phyloP scores from a whole-genome alignment of 2,888 invertebrate species.

The Pyrrhia umbra region DNA sequence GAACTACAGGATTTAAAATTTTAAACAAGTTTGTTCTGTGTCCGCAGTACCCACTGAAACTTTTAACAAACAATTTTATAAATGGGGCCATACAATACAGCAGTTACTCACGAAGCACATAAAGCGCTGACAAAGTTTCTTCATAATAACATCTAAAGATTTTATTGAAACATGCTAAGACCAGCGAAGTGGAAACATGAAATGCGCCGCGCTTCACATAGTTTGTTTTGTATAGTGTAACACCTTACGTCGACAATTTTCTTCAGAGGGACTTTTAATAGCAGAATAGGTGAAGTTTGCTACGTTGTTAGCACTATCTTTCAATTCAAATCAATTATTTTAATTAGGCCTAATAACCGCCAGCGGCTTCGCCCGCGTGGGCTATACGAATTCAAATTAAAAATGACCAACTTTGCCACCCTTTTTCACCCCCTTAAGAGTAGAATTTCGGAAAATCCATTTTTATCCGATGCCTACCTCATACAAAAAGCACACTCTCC shows the following conservation, averaged over 20 bases:
- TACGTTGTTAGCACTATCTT: background rate
- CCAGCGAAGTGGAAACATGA: constrained; percentile 36
- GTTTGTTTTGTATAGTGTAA: constrained; percentile 1
- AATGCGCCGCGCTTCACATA: constrained; percentile 20
- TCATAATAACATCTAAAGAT: constrained; percentile 34
- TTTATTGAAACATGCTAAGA: constrained; percentile 34
- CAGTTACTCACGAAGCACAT: constrained; percentile 10
- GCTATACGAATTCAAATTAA: too few species aligned
- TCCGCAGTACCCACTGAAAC: background rate
- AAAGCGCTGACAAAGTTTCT: constrained; percentile 21
- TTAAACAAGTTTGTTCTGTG: constrained; percentile 1
- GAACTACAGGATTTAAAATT: constrained; percentile 25
- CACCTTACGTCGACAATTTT: background rate
- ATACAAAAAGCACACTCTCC: too few species aligned
- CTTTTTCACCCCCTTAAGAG: too few species aligned
- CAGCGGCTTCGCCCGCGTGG: too few species aligned
- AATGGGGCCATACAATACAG: constrained; percentile 4
- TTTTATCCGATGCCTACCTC: too few species aligned
- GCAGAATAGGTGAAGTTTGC: background rate
- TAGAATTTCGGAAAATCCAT: too few species aligned
- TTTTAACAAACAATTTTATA: constrained; percentile 13
- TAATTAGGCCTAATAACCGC: too few species aligned
- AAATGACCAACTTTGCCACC: too few species aligned
- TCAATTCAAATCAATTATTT: too few species aligned
- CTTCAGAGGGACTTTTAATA: background rate